Percentiles rank a stretch among this genome's conserved stretches.
Conservation (phyloP, 2,888 invertebrate genomes). For the Eristalis arbustorum region DNA sequence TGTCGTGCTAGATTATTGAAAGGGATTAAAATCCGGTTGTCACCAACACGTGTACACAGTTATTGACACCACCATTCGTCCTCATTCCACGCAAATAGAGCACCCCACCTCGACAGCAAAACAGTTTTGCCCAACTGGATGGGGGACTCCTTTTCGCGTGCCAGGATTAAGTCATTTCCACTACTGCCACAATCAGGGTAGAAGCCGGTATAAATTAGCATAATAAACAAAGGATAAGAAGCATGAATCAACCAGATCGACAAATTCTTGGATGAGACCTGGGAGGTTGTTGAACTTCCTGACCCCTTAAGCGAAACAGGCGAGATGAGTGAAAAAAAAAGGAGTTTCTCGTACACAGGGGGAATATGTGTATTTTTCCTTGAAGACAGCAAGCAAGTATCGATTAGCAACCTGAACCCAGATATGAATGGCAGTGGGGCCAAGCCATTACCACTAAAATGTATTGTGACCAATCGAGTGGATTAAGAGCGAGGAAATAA, state of each 20-base stretch:
- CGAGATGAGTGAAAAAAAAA: neutral
- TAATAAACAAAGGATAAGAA: conserved; percentile 9
- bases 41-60: neutral
- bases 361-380: neutral
- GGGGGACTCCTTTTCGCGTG: conserved; percentile 1
- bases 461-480: neutral
- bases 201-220: neutral
- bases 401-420: neutral
- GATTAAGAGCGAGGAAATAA: neutral
- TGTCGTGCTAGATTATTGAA: neutral
- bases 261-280: neutral
- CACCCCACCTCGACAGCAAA: neutral
- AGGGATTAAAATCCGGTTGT: neutral
- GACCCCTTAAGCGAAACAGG: neutral
- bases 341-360: neutral
- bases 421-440: neutral
- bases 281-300: conserved; percentile 1
- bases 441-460: neutral
- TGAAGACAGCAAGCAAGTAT: neutral
- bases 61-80: neutral
- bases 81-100: neutral
- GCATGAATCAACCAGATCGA: conserved; percentile 2
- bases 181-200: neutral
- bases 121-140: neutral
- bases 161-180: conserved; percentile 14